phyloP scores from a whole-genome alignment of 1,140 invertebrate species.

The Drosophila mauritiana region DNA sequence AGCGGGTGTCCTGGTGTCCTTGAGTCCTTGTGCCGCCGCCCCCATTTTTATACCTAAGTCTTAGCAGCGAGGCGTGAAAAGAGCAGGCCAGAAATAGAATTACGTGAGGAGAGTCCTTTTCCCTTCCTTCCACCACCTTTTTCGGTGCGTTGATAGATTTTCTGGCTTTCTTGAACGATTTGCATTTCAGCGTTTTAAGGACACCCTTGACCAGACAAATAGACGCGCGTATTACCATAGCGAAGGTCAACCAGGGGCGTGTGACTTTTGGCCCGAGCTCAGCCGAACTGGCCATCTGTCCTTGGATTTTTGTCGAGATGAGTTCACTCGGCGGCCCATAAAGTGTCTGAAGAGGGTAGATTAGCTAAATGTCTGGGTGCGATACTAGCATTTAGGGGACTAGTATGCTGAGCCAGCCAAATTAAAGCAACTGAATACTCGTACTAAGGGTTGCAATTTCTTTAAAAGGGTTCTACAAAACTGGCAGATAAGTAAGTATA shows the following conservation, averaged over 20 bases:
- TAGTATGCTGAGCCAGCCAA: slow-evolving; percentile 24
- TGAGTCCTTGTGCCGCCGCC: slow-evolving; percentile 13
- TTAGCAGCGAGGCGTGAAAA: slow-evolving; percentile 68
- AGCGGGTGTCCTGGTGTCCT: slow-evolving; percentile 46
- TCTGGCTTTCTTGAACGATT: slow-evolving; percentile 28
- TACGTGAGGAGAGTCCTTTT: slow-evolving; percentile 10
- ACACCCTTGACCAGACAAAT: slow-evolving; percentile 44
- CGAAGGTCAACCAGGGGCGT: slow-evolving; percentile 27
- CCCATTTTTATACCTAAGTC: slow-evolving; percentile 1
- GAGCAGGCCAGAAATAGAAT: slow-evolving; percentile 37
- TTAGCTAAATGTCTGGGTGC: slow-evolving; percentile 47
- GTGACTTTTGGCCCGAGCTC: slow-evolving; percentile 10
- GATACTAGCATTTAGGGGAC: not conserved
- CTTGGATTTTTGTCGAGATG: slow-evolving; percentile 49
- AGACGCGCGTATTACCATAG: slow-evolving; percentile 11
- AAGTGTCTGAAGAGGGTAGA: slow-evolving; percentile 69
- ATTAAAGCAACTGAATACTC: not conserved
- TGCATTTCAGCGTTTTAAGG: slow-evolving; percentile 48
- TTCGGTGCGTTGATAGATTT: slow-evolving; percentile 28
- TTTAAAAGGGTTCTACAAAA: not conserved
- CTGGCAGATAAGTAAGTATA: slow-evolving; percentile 1
- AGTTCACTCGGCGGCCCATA: slow-evolving; percentile 36
- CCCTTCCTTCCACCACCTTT: not conserved
- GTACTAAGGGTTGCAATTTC: slow-evolving; percentile 4
- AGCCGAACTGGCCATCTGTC: slow-evolving; percentile 34